Evolutionary conservation across 2,113 vertebrate species (phyloP).

Genomic region (Cardinalis cardinalis): DNA sequence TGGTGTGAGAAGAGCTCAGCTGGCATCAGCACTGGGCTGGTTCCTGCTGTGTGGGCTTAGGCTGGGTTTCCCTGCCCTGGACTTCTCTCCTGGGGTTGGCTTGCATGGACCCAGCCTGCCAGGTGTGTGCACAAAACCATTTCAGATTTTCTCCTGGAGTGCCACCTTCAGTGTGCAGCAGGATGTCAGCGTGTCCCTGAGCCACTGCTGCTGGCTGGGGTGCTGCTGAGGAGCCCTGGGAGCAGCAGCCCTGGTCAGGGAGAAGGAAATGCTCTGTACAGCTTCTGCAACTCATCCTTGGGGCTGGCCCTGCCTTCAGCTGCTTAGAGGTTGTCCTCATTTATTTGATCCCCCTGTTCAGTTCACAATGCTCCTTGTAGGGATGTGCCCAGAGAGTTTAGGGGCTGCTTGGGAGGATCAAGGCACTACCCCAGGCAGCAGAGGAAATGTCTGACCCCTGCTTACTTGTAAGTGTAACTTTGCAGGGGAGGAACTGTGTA

Average conservation of each 20-base stretch:
- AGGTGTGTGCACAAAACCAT: background rate
- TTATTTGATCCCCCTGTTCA: background rate
- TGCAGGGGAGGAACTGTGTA: background rate
- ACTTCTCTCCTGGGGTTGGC: background rate
- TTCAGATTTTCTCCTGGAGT: background rate
- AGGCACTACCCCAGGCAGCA: background rate
- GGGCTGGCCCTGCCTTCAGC: accelerated
- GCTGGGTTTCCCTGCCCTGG: background rate
- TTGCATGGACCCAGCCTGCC: background rate
- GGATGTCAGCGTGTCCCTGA: background rate
- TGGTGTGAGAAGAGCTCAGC: background rate
- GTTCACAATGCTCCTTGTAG: background rate
- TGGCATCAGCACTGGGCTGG: background rate
- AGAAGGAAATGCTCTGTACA: background rate
- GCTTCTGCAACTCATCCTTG: background rate
- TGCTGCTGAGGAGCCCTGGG: background rate
- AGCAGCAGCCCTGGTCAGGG: background rate
- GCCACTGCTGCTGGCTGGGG: background rate
- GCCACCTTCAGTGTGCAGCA: background rate
- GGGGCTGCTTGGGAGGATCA: background rate
- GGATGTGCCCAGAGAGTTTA: background rate
- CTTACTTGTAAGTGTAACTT: background rate
- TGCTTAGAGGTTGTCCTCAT: background rate
- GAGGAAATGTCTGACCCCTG: background rate
- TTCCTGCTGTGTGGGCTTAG: background rate